Conservation (phyloP, 2,113 vertebrate genomes). For the Hippocampus mohnikei region DNA sequence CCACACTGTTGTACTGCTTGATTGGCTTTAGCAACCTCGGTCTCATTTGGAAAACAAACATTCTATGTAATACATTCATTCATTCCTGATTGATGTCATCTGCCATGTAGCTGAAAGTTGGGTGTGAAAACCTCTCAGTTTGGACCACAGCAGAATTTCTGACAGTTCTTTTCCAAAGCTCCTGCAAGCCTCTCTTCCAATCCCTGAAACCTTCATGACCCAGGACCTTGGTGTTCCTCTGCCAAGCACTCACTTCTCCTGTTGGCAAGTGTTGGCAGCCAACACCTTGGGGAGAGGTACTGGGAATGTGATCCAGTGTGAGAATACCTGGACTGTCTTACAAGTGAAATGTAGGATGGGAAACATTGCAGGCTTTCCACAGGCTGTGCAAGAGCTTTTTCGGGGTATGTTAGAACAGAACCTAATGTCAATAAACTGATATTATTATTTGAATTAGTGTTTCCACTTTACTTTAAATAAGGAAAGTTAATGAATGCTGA, state of each 20-base stretch:
- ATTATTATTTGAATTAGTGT: not conserved
- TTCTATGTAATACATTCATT: not conserved
- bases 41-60: not conserved
- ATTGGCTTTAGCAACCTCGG: not conserved
- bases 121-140: conserved; percentile 22
- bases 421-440: not conserved
- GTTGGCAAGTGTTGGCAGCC: conserved; percentile 10
- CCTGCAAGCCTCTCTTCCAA: conserved; percentile 17
- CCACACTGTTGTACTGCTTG: too few species aligned
- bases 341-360: conserved; percentile 7
- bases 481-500: too few species aligned
- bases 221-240: conserved; percentile 5
- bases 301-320: conserved; percentile 6
- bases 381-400: not conserved
- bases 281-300: conserved; percentile 7
- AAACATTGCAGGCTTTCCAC: not conserved
- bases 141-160: not conserved
- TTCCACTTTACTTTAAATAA: too few species aligned
- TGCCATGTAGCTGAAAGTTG: conserved; percentile 20
- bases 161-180: conserved; percentile 9
- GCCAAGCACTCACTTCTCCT: conserved; percentile 2
- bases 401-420: not conserved
- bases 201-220: not conserved
- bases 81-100: conserved; percentile 29
- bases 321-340: conserved; percentile 11